Conservation (phyloP, 2,113 vertebrate genomes). For the Dicentrarchus labrax region DNA sequence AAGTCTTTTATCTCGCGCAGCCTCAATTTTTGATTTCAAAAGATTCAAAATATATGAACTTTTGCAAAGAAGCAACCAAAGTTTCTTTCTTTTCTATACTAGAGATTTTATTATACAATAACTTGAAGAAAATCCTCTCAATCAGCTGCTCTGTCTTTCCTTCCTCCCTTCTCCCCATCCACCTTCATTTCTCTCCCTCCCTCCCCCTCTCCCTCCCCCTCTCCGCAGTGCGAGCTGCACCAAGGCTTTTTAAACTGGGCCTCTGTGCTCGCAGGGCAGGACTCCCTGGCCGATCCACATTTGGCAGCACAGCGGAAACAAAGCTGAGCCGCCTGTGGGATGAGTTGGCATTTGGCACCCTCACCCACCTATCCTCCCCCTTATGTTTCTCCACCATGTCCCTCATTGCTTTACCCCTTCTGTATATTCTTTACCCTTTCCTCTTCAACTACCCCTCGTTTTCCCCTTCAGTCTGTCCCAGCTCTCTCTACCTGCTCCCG, state of each 20-base stretch:
- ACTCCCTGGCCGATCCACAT: slow-evolving; percentile 13
- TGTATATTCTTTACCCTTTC: not conserved
- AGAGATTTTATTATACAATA: not conserved
- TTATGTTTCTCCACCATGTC: not conserved
- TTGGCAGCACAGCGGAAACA: slow-evolving; percentile 33
- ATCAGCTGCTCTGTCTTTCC: too few relatives aligned
- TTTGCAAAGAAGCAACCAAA: not conserved
- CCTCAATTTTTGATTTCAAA: not conserved
- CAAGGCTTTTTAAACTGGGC: slow-evolving; percentile 9
- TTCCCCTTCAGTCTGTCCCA: not conserved
- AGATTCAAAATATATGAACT: not conserved
- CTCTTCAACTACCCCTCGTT: not conserved
- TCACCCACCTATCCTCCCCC: not conserved
- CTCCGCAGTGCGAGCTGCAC: slow-evolving; percentile 25
- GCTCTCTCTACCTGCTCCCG: not conserved
- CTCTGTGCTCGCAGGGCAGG: slow-evolving; percentile 18
- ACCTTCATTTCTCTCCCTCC: not conserved
- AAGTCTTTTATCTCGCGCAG: not conserved
- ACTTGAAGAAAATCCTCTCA: not conserved
- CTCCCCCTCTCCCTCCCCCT: not conserved
- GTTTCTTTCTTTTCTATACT: not conserved
- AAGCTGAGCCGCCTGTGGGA: slow-evolving; percentile 47
- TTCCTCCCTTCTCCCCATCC: accelerated
- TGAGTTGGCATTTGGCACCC: slow-evolving; percentile 26
- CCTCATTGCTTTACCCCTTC: not conserved